phyloP scores from a whole-genome alignment of 2,888 invertebrate genomes.

The Clostera curtula region DNA sequence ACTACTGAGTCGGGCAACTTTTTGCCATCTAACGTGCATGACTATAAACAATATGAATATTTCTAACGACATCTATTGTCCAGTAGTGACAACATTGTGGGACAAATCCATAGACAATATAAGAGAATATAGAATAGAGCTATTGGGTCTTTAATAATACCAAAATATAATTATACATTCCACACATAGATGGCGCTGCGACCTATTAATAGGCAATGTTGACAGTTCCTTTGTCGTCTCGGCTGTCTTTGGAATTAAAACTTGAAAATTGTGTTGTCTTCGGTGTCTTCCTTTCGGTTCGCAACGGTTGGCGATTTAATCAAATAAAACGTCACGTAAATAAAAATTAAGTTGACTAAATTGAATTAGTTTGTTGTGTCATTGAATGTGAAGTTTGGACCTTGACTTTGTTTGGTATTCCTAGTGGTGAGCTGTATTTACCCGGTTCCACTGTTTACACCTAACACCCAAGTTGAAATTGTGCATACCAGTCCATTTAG shows the following conservation, averaged over 20 bases:
- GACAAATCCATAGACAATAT: not conserved
- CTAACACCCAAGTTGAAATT: slow-evolving; percentile 25
- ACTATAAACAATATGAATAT: too few relatives aligned
- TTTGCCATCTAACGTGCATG: too few relatives aligned
- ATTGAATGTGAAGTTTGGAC: slow-evolving; percentile 37
- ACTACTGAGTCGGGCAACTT: too few relatives aligned
- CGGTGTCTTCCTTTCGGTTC: slow-evolving; percentile 34
- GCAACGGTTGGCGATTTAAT: slow-evolving; percentile 44
- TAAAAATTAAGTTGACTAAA: slow-evolving; percentile 34
- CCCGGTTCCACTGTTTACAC: slow-evolving; percentile 64
- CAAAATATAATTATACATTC: not conserved
- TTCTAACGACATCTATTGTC: too few relatives aligned
- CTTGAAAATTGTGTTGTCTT: slow-evolving; percentile 20
- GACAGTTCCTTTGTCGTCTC: slow-evolving; percentile 15
- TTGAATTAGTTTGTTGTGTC: slow-evolving; percentile 37
- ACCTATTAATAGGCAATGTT: slow-evolving; percentile 9
- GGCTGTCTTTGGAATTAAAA: slow-evolving; percentile 6
- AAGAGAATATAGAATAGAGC: slow-evolving; percentile 24
- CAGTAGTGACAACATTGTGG: too few relatives aligned
- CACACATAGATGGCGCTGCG: slow-evolving; percentile 15
- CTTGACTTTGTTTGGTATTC: slow-evolving; percentile 41
- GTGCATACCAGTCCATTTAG: slow-evolving; percentile 25
- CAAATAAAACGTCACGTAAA: slow-evolving; percentile 45
- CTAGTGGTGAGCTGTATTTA: slow-evolving; percentile 44
- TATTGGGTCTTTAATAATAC: slow-evolving; percentile 26